Conservation (phyloP, 2,113 vertebrate species). For the Forbesichthys papilliferus region DNA sequence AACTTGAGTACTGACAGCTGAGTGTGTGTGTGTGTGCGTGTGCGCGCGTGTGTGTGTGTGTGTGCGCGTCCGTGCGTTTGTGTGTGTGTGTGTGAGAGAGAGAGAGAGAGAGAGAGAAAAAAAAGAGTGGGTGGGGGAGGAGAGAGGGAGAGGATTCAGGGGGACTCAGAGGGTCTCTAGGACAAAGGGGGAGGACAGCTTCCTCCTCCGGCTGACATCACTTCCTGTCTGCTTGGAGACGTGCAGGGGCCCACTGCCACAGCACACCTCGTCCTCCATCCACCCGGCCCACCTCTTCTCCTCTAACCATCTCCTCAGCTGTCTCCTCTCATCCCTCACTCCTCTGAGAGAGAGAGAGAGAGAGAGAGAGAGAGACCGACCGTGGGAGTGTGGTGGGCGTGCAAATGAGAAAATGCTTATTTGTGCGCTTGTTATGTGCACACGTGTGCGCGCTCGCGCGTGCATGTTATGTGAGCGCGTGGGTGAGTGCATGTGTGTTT, state of each 20-base stretch:
- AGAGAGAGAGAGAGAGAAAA: neutral
- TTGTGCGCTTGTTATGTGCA: neutral
- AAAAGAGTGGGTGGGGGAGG: neutral
- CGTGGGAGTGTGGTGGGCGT: conserved; percentile 7
- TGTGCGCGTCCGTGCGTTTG: conserved; percentile 4
- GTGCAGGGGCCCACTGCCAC: neutral
- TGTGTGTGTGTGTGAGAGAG: neutral
- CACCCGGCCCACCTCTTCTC: neutral
- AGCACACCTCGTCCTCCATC: neutral
- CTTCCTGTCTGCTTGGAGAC: neutral
- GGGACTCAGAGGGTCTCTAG: too few relatives aligned
- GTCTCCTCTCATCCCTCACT: neutral
- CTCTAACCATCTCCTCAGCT: neutral
- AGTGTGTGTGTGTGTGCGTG: neutral
- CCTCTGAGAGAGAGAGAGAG: neutral
- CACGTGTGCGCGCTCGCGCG: neutral
- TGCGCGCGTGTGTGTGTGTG: conserved; percentile 7
- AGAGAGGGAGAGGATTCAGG: neutral
- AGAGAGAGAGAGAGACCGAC: neutral
- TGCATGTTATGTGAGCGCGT: neutral
- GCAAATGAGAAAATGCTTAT: neutral
- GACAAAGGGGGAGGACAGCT: neutral
- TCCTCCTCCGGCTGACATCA: conserved; percentile 5
- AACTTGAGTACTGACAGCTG: conserved; percentile 56
- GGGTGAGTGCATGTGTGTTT: neutral